Conservation (phyloP, 53 echinoderm and acorn worm genomes). For the Mesocentrotus franciscanus region DNA sequence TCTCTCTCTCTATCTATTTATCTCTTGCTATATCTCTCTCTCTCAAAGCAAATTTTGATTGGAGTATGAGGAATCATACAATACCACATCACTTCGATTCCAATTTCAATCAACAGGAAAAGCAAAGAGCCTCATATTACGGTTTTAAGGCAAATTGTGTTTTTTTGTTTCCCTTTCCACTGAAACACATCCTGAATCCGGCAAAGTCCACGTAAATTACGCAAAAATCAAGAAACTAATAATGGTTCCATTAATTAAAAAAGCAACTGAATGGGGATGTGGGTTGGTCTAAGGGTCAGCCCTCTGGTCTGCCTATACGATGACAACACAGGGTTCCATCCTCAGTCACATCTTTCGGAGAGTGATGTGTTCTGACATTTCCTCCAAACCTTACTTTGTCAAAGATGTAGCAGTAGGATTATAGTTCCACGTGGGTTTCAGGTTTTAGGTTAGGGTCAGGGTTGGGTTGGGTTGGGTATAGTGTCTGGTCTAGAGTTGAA, state of each 20-base stretch:
- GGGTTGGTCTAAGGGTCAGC: neutral
- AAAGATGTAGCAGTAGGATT: no score
- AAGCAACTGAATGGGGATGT: neutral
- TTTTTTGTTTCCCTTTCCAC: neutral
- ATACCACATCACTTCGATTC: neutral
- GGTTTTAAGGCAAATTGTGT: neutral
- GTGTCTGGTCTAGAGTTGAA: no score
- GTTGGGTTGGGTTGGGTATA: no score
- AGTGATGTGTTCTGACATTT: neutral
- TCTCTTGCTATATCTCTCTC: neutral
- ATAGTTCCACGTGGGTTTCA: no score
- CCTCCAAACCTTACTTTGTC: no score
- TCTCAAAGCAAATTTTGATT: neutral
- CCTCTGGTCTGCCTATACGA: neutral
- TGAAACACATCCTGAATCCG: slow-evolving; percentile 22
- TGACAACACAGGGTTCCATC: neutral
- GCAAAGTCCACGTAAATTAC: neutral
- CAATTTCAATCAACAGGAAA: slow-evolving; percentile 5
- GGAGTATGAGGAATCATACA: neutral
- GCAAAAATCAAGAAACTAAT: neutral
- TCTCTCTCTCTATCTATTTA: neutral
- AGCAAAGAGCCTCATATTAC: neutral
- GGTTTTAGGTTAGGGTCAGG: no score
- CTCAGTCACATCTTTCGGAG: neutral
- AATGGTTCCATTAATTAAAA: neutral